Conservation (phyloP, 2,888 invertebrate genomes). For the Nymphalis urticae region DNA sequence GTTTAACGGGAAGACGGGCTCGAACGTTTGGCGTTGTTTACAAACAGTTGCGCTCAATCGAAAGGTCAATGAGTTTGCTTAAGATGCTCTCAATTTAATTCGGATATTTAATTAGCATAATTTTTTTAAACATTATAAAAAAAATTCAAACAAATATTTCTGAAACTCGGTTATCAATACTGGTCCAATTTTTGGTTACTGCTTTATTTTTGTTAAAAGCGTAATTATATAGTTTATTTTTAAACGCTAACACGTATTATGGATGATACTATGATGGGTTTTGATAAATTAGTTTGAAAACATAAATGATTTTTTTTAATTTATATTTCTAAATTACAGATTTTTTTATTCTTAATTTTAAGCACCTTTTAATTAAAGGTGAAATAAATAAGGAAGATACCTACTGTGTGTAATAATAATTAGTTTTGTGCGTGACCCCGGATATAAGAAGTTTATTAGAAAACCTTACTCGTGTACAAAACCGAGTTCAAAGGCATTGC, state of each 20-base stretch:
- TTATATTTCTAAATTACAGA: not conserved
- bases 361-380: not conserved
- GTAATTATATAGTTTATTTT: too few relatives aligned
- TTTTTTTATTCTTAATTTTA: not conserved
- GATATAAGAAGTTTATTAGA: constrained; percentile 11
- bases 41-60: constrained; percentile 24
- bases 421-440: constrained; percentile 10
- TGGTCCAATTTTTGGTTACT: not conserved
- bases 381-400: not conserved
- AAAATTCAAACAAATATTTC: too few relatives aligned
- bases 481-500: constrained; percentile 17
- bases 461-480: constrained; percentile 13
- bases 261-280: not conserved
- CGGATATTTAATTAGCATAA: constrained; percentile 4
- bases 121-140: not conserved
- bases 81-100: constrained; percentile 7
- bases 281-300: not conserved
- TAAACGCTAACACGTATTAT: not conserved
- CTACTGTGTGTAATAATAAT: not conserved
- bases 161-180: not conserved
- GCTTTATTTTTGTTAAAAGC: not conserved
- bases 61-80: constrained; percentile 28
- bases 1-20: constrained; percentile 23
- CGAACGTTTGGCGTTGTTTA: constrained; percentile 28
- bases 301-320: not conserved